Percentiles rank a stretch among this genome's conserved stretches.
These are phyloP conservation scores for Scaptomyza cyrtandrae DNA, from an alignment of 2,888 invertebrate species.

Conservation along the genomic window DNA sequence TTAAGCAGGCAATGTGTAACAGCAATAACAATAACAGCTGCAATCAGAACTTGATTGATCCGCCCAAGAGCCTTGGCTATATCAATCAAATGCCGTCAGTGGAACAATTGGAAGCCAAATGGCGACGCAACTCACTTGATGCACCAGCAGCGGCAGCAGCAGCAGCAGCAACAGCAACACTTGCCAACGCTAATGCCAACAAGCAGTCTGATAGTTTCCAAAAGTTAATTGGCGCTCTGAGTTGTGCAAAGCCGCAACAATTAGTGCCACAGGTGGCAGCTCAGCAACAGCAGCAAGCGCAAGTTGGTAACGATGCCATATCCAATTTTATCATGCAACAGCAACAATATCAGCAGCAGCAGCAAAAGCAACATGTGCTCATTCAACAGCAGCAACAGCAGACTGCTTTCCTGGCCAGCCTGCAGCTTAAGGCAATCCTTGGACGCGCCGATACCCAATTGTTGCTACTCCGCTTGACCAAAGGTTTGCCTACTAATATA, in stretches of 20 bases:
- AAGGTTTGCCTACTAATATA: constrained; percentile 61
- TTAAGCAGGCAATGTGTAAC: constrained; percentile 74
- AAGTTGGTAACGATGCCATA: constrained; percentile 74
- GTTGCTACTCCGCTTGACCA: constrained; percentile 79
- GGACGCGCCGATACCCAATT: constrained; percentile 82
- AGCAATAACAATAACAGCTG: constrained; percentile 27
- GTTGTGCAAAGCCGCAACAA: constrained; percentile 47
- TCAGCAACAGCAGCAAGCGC: constrained; percentile 22
- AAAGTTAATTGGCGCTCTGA: constrained; percentile 75
- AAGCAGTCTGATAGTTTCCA: constrained; percentile 79
- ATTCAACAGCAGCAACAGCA: constrained; percentile 82
- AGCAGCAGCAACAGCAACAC: constrained; percentile 36
- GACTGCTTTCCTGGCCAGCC: constrained; percentile 80
- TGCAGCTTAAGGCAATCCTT: constrained; percentile 81
- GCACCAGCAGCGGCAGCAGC: constrained; percentile 17
- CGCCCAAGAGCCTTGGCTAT: constrained; percentile 55
- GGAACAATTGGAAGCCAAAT: constrained; percentile 82
- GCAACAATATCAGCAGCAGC: constrained; percentile 80
- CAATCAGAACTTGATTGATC: constrained; percentile 39
- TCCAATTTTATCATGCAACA: constrained; percentile 82
- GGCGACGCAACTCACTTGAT: constrained; percentile 76
- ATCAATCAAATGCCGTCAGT: constrained; percentile 79
- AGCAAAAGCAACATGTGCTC: constrained; percentile 76
- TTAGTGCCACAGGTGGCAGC: constrained; percentile 31
- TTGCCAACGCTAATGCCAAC: constrained; percentile 33